These are phyloP conservation scores for Poecilia picta DNA, from an alignment of 2,797 vertebrate species.

Conservation along the genomic window DNA sequence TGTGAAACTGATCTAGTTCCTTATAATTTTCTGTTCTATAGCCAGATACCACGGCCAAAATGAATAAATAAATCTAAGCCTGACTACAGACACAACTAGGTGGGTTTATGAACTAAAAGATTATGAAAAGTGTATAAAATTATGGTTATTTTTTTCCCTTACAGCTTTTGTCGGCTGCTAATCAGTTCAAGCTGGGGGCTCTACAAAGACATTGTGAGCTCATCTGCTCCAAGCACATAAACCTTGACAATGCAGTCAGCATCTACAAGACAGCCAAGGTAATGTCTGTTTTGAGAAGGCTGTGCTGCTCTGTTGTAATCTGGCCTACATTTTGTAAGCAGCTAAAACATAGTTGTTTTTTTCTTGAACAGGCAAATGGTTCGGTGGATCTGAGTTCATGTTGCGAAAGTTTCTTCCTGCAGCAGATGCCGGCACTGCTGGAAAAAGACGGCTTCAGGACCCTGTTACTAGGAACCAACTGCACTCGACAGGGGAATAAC, in stretches of 20 bases:
- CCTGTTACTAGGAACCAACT: conserved; percentile 85
- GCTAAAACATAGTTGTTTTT: neutral
- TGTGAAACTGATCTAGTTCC: neutral
- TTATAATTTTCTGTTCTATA: too few species aligned
- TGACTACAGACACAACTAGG: too few species aligned
- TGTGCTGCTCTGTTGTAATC: neutral
- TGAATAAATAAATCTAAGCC: too few species aligned
- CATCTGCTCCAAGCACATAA: conserved; percentile 89
- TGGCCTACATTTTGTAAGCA: neutral
- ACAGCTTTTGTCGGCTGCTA: conserved; percentile 91
- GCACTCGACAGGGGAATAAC: conserved; percentile 82
- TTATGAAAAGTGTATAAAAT: neutral
- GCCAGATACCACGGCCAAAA: too few species aligned
- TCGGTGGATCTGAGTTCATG: conserved; percentile 87
- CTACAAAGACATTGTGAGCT: conserved; percentile 95
- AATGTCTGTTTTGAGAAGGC: conserved; percentile 23
- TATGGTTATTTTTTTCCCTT: neutral
- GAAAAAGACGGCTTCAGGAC: conserved; percentile 89
- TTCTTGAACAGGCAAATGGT: conserved; percentile 82
- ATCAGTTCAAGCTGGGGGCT: conserved; percentile 90
- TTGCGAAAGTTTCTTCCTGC: conserved; percentile 94
- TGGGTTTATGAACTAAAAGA: neutral
- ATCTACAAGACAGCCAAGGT: conserved; percentile 97
- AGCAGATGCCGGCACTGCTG: conserved; percentile 91
- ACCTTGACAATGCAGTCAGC: conserved; percentile 87